phyloP scores from a whole-genome alignment of 2,888 invertebrate species.

The Taenaris catops region DNA sequence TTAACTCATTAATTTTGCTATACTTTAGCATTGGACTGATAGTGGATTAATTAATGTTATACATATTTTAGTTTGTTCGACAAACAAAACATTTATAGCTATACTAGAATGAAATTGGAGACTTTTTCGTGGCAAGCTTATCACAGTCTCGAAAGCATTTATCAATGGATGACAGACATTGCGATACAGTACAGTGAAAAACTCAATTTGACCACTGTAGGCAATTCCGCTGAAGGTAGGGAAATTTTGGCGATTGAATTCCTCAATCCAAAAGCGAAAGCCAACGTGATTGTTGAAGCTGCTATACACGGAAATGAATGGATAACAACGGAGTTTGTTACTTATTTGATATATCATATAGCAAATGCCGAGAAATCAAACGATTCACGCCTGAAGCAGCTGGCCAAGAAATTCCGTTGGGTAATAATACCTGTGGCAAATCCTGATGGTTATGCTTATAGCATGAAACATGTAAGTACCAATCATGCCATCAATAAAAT shows the following conservation, averaged over 20 bases:
- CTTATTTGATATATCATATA: constrained; percentile 78
- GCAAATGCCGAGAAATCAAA: constrained; percentile 46
- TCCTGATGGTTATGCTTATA: constrained; percentile 85
- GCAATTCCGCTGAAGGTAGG: constrained; percentile 62
- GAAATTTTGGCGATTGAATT: constrained; percentile 48
- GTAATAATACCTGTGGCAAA: constrained; percentile 85
- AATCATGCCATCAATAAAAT: too few species aligned
- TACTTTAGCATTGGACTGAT: too few species aligned
- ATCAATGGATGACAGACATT: constrained; percentile 77
- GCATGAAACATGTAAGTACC: constrained; percentile 32
- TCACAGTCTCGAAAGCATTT: constrained; percentile 78
- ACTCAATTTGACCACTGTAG: constrained; percentile 49
- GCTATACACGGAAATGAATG: constrained; percentile 88
- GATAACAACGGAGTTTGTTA: constrained; percentile 81
- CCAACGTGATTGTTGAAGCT: constrained; percentile 77
- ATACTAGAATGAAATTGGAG: constrained; percentile 31
- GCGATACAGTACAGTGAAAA: constrained; percentile 50
- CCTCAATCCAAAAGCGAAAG: constrained; percentile 33
- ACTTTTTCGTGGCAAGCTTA: constrained; percentile 74
- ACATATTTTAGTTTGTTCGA: constrained; percentile 43
- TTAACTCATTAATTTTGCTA: too few species aligned
- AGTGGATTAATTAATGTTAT: too few species aligned
- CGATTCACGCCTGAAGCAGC: constrained; percentile 39
- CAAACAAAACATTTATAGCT: constrained; percentile 33
- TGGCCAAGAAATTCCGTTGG: constrained; percentile 80